Percentiles rank a stretch among this genome's conserved stretches.
phyloP scores from a whole-genome alignment of 35 echinoderm and acorn worm species.

The Heliocidaris tuberculata region DNA sequence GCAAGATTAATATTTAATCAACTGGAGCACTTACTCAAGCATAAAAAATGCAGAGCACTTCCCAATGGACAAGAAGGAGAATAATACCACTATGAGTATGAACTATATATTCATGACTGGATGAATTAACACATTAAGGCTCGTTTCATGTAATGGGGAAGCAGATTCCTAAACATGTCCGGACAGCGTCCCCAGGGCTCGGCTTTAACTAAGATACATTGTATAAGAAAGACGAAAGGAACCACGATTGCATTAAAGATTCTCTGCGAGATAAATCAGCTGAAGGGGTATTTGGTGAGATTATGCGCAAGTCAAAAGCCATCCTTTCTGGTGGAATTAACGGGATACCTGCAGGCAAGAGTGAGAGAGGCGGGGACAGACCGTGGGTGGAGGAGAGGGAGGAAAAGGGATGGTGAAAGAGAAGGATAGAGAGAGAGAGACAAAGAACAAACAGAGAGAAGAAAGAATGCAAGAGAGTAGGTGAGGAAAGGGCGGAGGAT shows the following conservation, averaged over 20 bases:
- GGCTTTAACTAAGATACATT: not conserved
- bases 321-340: slow-evolving; percentile 37
- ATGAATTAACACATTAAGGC: not conserved
- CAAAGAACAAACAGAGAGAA: not conserved
- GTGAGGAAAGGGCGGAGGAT: not conserved
- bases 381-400: not conserved
- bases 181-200: not conserved
- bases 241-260: not conserved
- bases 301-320: slow-evolving; percentile 35
- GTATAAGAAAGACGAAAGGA: not conserved
- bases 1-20: slow-evolving; percentile 13
- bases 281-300: slow-evolving; percentile 8
- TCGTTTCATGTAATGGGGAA: not conserved
- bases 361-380: not conserved
- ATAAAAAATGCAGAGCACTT: not conserved
- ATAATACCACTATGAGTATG: not conserved
- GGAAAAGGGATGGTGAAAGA: not conserved
- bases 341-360: not conserved
- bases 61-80: not conserved
- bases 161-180: not conserved
- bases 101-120: slow-evolving; percentile 6
- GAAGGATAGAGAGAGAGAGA: not conserved
- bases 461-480: not conserved
- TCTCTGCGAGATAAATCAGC: not conserved
- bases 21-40: not conserved